A percentile compares a stretch with the other conserved stretches of the same genome.
These are phyloP conservation scores for Nycteola revayana DNA, from an alignment of 2,888 invertebrate genomes.

Conservation along the genomic window DNA sequence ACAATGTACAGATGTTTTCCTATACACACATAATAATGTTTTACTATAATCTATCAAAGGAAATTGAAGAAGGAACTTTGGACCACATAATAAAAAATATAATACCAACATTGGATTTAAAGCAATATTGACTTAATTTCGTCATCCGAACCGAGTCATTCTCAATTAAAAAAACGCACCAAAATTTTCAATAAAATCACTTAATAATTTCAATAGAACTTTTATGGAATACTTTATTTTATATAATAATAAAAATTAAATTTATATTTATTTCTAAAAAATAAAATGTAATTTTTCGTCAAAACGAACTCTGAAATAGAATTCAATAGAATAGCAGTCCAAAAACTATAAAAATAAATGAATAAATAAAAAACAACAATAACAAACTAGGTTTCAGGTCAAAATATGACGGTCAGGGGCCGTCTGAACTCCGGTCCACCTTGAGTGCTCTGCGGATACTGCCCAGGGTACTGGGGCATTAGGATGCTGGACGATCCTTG, in stretches of 20 bases:
- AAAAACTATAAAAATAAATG: constrained; percentile 36
- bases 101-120: constrained; percentile 12
- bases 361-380: constrained; percentile 37
- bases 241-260: too few species aligned
- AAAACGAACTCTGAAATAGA: neutral
- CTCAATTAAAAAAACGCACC: constrained; percentile 4
- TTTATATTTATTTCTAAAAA: too few species aligned
- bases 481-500: constrained; percentile 82
- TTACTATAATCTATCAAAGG: constrained; percentile 36
- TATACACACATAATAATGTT: constrained; percentile 25
- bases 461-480: constrained; percentile 86
- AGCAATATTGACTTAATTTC: constrained; percentile 6
- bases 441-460: constrained; percentile 80
- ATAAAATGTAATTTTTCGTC: too few species aligned
- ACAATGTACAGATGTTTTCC: constrained; percentile 26
- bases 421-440: constrained; percentile 86
- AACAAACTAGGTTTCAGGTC: constrained; percentile 83
- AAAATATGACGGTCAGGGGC: constrained; percentile 90
- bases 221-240: too few species aligned
- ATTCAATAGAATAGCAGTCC: constrained; percentile 18
- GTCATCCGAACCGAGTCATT: neutral
- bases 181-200: too few species aligned
- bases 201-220: too few species aligned
- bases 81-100: constrained; percentile 42
- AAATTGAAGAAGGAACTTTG: constrained; percentile 65